Conservation (phyloP, 2,113 vertebrate species). For the Malaclemys terrapin region DNA sequence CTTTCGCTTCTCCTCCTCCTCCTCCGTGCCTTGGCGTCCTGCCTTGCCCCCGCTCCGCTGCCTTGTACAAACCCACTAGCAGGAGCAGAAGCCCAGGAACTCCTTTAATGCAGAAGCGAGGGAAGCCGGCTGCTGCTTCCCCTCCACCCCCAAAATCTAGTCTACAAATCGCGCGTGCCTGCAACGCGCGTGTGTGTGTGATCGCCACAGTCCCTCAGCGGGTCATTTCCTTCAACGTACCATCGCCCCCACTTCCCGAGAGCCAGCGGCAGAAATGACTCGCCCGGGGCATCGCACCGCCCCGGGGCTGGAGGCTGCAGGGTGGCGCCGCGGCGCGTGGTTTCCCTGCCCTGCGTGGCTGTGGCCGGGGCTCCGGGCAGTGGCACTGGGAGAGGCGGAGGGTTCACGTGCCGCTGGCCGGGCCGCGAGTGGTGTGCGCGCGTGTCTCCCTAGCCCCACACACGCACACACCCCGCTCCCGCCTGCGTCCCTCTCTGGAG, state of each 20-base stretch:
- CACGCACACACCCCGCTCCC: neutral
- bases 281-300: conserved; percentile 58
- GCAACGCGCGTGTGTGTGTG: no score
- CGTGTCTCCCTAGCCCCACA: neutral
- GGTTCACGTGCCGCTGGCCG: neutral
- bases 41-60: conserved; percentile 46
- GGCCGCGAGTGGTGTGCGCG: neutral
- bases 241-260: conserved; percentile 44
- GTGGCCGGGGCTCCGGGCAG: conserved; percentile 1
- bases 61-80: neutral
- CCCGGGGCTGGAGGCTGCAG: conserved; percentile 17
- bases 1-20: conserved; percentile 12
- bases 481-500: conserved; percentile 7
- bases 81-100: conserved; percentile 23
- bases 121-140: conserved; percentile 5
- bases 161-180: neutral
- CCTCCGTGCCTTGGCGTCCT: neutral
- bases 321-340: neutral
- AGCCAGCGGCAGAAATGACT: conserved; percentile 37
- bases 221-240: conserved; percentile 57
- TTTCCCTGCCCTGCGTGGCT: neutral
- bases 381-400: neutral
- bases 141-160: no score
- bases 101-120: conserved; percentile 8
- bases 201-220: conserved; percentile 64